A percentile compares a stretch with the other conserved stretches of the same genome.
phyloP scores from a whole-genome alignment of 2,797 vertebrate genomes.

The Cryptoblepharus egeriae region DNA sequence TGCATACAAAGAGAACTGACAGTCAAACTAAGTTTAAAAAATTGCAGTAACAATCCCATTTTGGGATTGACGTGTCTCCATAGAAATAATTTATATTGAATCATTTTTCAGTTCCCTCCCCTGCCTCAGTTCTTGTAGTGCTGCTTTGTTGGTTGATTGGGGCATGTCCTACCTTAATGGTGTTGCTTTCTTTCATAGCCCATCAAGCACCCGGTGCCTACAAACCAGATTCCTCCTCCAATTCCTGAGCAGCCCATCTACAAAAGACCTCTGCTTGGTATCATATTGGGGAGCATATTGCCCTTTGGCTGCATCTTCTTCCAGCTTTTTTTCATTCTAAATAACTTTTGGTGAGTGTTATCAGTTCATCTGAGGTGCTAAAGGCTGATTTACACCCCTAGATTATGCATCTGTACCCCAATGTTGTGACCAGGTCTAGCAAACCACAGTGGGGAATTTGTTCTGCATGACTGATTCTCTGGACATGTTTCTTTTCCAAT shows the following conservation, averaged over 20 bases:
- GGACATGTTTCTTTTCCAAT: no score
- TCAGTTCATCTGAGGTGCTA: no score
- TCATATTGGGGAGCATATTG: slow-evolving; percentile 90
- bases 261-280: slow-evolving; percentile 86
- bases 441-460: no score
- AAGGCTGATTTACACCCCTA: no score
- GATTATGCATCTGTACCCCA: no score
- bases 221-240: slow-evolving; percentile 88
- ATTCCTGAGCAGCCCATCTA: slow-evolving; percentile 90
- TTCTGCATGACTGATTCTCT: no score
- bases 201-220: slow-evolving; percentile 88
- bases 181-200: slow-evolving; percentile 70
- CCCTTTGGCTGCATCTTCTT: slow-evolving; percentile 95
- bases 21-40: no score
- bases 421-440: no score
- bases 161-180: background rate
- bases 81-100: background rate
- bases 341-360: slow-evolving; percentile 88
- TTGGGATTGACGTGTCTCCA: no score
- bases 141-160: background rate
- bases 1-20: no score
- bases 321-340: slow-evolving; percentile 93
- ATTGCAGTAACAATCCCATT: no score
- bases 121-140: no score
- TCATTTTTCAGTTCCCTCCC: background rate